Evolutionary conservation across 2,888 invertebrate genomes (phyloP).

Genomic region (Alitta virens): DNA sequence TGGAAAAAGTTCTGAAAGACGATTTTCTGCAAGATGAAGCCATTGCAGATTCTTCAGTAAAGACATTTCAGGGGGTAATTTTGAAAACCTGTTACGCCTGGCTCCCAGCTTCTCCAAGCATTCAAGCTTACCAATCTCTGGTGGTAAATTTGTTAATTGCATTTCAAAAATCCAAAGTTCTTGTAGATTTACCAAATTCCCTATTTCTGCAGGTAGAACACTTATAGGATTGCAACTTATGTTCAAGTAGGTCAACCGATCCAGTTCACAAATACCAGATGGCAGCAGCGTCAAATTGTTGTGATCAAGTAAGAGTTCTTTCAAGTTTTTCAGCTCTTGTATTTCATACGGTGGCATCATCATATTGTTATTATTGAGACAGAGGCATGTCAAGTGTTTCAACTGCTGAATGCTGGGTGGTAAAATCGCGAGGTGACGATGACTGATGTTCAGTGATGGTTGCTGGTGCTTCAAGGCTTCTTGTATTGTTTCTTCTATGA

Average conservation of each 20-base stretch:
- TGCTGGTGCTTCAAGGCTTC: not conserved
- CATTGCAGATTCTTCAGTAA: constrained; percentile 40
- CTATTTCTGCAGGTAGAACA: constrained; percentile 42
- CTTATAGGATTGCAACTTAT: constrained; percentile 42
- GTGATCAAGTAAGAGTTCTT: constrained; percentile 49
- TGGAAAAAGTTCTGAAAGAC: constrained; percentile 37
- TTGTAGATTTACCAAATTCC: constrained; percentile 36
- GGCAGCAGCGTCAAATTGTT: constrained; percentile 53
- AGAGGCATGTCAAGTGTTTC: constrained; percentile 33
- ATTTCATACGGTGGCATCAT: constrained; percentile 51
- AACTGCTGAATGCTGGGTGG: constrained; percentile 39
- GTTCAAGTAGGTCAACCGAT: constrained; percentile 34
- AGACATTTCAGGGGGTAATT: constrained; percentile 40
- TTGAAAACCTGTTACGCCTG: constrained; percentile 37
- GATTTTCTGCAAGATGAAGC: constrained; percentile 49
- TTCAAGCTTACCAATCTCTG: constrained; percentile 39
- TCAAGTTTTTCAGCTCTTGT: constrained; percentile 29
- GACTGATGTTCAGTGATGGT: constrained; percentile 61
- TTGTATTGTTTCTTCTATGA: not conserved
- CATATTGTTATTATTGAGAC: constrained; percentile 49
- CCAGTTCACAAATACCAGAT: constrained; percentile 36
- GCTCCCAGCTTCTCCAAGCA: constrained; percentile 42
- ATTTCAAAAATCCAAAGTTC: constrained; percentile 48
- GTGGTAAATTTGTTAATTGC: constrained; percentile 40
- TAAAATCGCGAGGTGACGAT: constrained; percentile 46